Conservation (phyloP, 2,113 vertebrate species). For the Elachura formosa region DNA sequence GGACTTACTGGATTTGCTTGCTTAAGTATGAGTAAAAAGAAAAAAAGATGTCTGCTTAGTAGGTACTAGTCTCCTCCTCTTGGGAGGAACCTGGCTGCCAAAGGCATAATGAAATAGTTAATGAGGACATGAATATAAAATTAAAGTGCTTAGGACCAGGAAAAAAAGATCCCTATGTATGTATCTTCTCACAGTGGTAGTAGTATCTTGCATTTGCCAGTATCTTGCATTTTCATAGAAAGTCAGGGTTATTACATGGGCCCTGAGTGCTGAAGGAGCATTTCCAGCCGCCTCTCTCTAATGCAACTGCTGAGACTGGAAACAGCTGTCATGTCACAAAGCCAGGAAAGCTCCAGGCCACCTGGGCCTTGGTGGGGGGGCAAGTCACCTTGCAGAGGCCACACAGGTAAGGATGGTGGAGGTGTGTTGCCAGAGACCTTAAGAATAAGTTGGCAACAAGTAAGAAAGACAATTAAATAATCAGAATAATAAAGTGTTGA, state of each 20-base stretch:
- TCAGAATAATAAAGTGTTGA: not conserved
- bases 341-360: not conserved
- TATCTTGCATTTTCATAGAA: not conserved
- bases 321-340: not conserved
- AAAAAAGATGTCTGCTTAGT: not conserved
- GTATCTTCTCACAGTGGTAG: not conserved
- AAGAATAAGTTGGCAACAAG: not conserved
- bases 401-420: not conserved
- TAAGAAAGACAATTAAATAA: not conserved
- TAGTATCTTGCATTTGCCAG: too few relatives aligned
- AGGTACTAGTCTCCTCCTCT: not conserved
- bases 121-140: not conserved
- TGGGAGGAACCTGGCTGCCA: not conserved
- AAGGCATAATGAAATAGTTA: not conserved
- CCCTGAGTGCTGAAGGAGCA: not conserved
- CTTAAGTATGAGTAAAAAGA: not conserved
- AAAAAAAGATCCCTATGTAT: not conserved
- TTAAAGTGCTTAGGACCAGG: not conserved
- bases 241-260: not conserved
- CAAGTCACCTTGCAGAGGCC: not conserved
- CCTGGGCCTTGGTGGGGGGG: not conserved
- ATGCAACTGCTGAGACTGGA: not conserved
- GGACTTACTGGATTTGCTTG: constrained; percentile 12
- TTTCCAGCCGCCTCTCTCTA: not conserved
- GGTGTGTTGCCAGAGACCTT: not conserved